phyloP scores from a whole-genome alignment of 1,140 invertebrate species.

The Campoletis sonorensis region DNA sequence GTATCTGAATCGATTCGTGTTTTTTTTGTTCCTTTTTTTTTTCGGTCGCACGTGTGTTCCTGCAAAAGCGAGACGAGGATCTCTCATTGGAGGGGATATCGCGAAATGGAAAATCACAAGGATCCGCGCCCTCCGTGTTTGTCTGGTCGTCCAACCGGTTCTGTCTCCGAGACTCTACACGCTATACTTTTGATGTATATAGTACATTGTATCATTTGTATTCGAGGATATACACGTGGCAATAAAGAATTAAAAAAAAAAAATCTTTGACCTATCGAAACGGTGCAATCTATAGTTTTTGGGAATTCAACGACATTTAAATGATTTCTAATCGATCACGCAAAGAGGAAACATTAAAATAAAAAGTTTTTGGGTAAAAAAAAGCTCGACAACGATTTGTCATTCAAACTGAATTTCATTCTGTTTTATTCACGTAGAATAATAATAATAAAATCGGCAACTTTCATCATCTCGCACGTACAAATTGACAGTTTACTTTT shows the following conservation, averaged over 20 bases:
- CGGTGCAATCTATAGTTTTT: not conserved
- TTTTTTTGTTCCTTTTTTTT: too few species aligned
- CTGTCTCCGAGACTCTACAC: not conserved
- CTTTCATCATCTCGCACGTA: too few species aligned
- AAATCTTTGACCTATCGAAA: not conserved
- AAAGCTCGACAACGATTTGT: too few species aligned
- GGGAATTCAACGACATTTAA: not conserved
- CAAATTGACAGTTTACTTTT: too few species aligned
- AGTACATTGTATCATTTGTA: not conserved
- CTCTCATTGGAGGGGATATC: not conserved
- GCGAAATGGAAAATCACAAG: constrained; percentile 6
- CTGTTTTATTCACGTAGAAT: too few species aligned
- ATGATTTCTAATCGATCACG: not conserved
- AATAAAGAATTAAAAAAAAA: not conserved
- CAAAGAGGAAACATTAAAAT: not conserved
- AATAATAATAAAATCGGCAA: too few species aligned
- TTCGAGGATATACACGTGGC: constrained; percentile 14
- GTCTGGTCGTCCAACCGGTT: constrained; percentile 8
- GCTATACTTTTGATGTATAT: not conserved
- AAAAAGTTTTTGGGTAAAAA: not conserved
- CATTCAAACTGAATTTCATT: too few species aligned
- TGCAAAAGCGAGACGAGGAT: too few species aligned
- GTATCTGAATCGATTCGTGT: too few species aligned
- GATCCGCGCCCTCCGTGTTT: not conserved
- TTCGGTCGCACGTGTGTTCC: too few species aligned